Conservation (phyloP, 2,888 invertebrate species). For the Tenthredo mesomela region DNA sequence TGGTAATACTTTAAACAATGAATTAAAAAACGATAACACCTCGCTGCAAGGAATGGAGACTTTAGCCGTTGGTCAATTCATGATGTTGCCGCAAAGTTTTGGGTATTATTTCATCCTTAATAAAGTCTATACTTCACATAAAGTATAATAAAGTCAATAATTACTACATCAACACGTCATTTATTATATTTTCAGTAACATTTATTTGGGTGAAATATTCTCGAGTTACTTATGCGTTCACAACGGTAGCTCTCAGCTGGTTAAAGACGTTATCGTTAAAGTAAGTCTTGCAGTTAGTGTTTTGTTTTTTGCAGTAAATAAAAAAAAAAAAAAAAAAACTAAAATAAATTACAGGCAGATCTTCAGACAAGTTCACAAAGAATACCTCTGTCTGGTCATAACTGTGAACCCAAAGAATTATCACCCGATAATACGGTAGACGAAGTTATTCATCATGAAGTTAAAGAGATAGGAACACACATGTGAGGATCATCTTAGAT, state of each 20-base stretch:
- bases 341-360: conserved; percentile 84
- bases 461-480: conserved; percentile 99
- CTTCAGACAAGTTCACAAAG: conserved; percentile 95
- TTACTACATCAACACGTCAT: conserved; percentile 8
- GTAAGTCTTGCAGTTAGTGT: conserved; percentile 75
- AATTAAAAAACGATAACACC: conserved; percentile 91
- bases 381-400: conserved; percentile 88
- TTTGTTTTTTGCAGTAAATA: conserved; percentile 31
- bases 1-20: conserved; percentile 88
- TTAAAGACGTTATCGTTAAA: conserved; percentile 91
- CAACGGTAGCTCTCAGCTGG: conserved; percentile 93
- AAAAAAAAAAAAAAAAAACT: too few relatives aligned
- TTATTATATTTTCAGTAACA: conserved; percentile 83
- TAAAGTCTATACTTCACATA: neutral
- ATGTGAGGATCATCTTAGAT: conserved; percentile 83
- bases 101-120: conserved; percentile 80
- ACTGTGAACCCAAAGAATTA: conserved; percentile 80
- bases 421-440: conserved; percentile 92
- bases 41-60: conserved; percentile 90
- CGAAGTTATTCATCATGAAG: conserved; percentile 98
- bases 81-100: conserved; percentile 97
- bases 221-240: conserved; percentile 98
- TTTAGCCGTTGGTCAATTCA: conserved; percentile 91
- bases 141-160: neutral
- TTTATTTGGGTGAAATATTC: conserved; percentile 98